Evolutionary conservation across 2,113 vertebrate genomes (phyloP).

Genomic region (Maccullochella peelii): DNA sequence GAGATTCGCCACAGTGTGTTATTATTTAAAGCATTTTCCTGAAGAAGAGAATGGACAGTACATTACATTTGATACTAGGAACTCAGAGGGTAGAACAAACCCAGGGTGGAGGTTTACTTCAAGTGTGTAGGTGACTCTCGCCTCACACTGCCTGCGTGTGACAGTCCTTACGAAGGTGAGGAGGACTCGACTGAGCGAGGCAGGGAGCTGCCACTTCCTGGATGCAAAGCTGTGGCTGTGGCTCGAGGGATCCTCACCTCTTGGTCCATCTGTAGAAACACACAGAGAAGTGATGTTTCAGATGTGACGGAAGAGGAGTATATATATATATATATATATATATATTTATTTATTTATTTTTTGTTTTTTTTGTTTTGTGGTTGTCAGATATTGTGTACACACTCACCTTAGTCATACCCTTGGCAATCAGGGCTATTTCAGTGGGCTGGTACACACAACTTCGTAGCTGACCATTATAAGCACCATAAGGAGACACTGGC

Average conservation of each 20-base stretch:
- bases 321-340: no score
- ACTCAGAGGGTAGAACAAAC: neutral
- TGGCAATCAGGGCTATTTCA: constrained; percentile 92
- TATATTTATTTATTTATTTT: no score
- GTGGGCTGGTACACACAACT: constrained; percentile 94
- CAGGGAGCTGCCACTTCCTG: constrained; percentile 82
- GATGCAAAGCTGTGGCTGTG: constrained; percentile 76
- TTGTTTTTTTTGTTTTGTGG: no score
- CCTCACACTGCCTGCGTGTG: constrained; percentile 17
- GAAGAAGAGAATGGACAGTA: constrained; percentile 6
- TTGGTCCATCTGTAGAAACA: constrained; percentile 79
- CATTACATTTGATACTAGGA: constrained; percentile 13
- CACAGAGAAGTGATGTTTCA: neutral
- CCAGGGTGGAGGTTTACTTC: constrained; percentile 1
- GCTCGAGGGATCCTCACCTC: constrained; percentile 85
- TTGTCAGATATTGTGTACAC: neutral
- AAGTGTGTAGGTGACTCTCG: neutral
- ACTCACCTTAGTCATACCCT: constrained; percentile 84
- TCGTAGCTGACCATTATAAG: constrained; percentile 88
- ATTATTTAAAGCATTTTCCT: constrained; percentile 12
- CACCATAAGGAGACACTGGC: constrained; percentile 87
- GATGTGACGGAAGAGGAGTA: neutral
- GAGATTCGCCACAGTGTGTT: constrained; percentile 6
- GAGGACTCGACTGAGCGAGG: constrained; percentile 82
- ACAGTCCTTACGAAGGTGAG: constrained; percentile 49